phyloP scores from a whole-genome alignment of 2,888 invertebrate genomes.

The Monochamus alternatus region DNA sequence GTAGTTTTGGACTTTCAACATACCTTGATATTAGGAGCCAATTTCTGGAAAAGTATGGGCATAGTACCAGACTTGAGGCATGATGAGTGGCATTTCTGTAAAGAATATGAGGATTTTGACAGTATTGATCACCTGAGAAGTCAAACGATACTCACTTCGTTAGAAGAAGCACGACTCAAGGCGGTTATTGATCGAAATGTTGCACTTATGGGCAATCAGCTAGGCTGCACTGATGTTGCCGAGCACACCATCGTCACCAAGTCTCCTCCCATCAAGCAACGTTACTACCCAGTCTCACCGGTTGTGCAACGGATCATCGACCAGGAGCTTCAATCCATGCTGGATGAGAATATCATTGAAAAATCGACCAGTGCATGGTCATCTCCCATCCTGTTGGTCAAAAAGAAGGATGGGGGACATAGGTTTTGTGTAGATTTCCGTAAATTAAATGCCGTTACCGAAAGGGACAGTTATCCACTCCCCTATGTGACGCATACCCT shows the following conservation, averaged over 20 bases:
- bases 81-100: constrained; percentile 41
- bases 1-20: constrained; percentile 44
- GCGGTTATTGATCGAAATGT: constrained; percentile 13
- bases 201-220: constrained; percentile 17
- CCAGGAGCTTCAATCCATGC: constrained; percentile 38
- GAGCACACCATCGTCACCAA: constrained; percentile 39
- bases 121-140: background rate
- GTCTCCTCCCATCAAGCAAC: constrained; percentile 39
- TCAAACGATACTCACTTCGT: constrained; percentile 4
- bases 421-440: constrained; percentile 62
- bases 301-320: constrained; percentile 35
- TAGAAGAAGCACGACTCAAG: constrained; percentile 15
- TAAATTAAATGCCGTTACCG: constrained; percentile 59
- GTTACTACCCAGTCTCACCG: constrained; percentile 39
- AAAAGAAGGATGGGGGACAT: constrained; percentile 54
- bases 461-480: constrained; percentile 61
- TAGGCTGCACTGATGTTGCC: constrained; percentile 31
- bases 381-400: constrained; percentile 56
- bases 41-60: constrained; percentile 49
- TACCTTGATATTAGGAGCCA: constrained; percentile 42
- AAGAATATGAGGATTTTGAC: background rate
- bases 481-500: constrained; percentile 59
- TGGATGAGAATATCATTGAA: constrained; percentile 52
- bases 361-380: constrained; percentile 57
- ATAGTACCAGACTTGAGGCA: constrained; percentile 45